Evolutionary conservation across 2,888 invertebrate species (phyloP).

Genomic region (Orgyia antiqua): DNA sequence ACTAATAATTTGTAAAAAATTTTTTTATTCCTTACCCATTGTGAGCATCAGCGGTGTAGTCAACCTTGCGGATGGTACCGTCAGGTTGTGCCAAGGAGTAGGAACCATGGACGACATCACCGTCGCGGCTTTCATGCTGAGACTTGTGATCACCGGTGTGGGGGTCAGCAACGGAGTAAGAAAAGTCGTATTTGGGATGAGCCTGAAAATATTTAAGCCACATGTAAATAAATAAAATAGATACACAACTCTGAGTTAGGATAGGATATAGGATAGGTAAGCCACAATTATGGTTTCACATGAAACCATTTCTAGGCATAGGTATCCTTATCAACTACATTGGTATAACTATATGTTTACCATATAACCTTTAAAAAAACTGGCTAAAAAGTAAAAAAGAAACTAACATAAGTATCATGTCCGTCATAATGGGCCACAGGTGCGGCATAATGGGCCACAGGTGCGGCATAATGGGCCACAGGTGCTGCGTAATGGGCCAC

Average conservation of each 20-base stretch:
- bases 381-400: not conserved
- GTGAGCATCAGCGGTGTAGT: slow-evolving; percentile 66
- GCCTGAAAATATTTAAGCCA: slow-evolving; percentile 30
- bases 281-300: no score
- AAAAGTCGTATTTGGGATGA: slow-evolving; percentile 63
- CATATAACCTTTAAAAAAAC: no score
- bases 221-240: slow-evolving; percentile 1
- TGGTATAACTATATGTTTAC: no score
- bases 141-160: slow-evolving; percentile 78
- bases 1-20: no score
- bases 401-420: slow-evolving; percentile 35
- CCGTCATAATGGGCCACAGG: slow-evolving; percentile 29
- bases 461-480: slow-evolving; percentile 28
- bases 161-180: slow-evolving; percentile 74
- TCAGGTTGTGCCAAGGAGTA: slow-evolving; percentile 78
- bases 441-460: slow-evolving; percentile 29
- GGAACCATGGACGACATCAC: slow-evolving; percentile 77
- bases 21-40: slow-evolving; percentile 58
- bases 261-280: no score
- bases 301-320: no score
- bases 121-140: slow-evolving; percentile 72
- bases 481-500: slow-evolving; percentile 9
- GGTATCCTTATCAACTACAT: no score
- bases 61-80: slow-evolving; percentile 73
- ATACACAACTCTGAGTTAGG: no score